Conservation (phyloP, 2,113 vertebrate genomes). For the Burhinus oedicnemus region DNA sequence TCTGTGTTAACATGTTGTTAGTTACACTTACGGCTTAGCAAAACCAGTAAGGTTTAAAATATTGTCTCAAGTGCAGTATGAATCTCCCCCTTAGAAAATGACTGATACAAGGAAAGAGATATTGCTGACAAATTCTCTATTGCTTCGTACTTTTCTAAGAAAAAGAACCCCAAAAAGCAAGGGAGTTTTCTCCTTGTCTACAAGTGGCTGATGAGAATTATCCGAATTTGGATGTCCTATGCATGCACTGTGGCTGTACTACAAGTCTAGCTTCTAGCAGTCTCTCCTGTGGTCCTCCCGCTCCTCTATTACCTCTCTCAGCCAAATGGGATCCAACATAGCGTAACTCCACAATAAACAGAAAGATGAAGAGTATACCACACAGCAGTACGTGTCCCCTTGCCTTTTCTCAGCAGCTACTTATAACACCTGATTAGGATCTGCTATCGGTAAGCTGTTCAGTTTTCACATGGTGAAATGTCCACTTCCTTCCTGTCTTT, state of each 20-base stretch:
- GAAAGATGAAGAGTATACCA: not conserved
- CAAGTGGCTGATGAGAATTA: not conserved
- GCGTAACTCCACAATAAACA: not conserved
- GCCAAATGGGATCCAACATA: not conserved
- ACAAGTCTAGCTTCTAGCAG: not conserved
- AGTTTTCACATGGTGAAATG: not conserved
- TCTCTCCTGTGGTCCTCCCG: not conserved
- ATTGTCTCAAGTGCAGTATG: not conserved
- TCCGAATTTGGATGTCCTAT: not conserved
- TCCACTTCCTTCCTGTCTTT: not conserved
- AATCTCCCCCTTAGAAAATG: not conserved
- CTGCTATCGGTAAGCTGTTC: not conserved
- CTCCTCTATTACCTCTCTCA: not conserved
- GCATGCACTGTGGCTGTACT: not conserved
- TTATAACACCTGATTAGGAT: not conserved
- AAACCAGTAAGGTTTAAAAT: not conserved
- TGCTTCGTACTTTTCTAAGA: not conserved
- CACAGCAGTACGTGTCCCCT: not conserved
- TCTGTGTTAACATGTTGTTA: not conserved
- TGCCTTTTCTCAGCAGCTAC: not conserved
- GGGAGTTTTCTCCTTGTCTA: not conserved
- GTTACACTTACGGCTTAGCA: not conserved
- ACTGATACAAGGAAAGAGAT: not conserved
- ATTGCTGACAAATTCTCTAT: not conserved
- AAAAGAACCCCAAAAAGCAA: not conserved